Percentiles rank a stretch among this genome's conserved stretches.
phyloP scores from a whole-genome alignment of 2,888 invertebrate species.

The Drosophila maculinotata region DNA sequence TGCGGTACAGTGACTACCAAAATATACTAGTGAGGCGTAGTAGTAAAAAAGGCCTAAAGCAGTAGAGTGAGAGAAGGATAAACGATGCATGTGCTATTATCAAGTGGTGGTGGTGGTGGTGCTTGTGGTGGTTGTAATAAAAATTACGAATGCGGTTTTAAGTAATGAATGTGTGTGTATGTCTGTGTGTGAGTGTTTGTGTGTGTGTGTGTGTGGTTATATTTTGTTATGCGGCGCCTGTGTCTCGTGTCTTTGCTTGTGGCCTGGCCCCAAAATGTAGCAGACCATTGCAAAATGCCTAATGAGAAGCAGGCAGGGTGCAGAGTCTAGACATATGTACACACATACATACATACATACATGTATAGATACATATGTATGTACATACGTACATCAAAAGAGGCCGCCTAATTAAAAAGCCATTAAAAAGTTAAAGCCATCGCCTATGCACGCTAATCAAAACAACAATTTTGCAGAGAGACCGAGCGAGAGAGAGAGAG shows the following conservation, averaged over 20 bases:
- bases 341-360: slow-evolving; percentile 1
- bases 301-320: slow-evolving; percentile 29
- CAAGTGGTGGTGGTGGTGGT: slow-evolving; percentile 17
- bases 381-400: slow-evolving; percentile 54
- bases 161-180: slow-evolving; percentile 50
- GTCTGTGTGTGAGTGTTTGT: slow-evolving; percentile 10
- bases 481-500: not conserved
- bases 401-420: slow-evolving; percentile 75
- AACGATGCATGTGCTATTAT: slow-evolving; percentile 36
- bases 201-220: slow-evolving; percentile 28
- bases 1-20: slow-evolving; percentile 79
- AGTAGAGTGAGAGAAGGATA: slow-evolving; percentile 33
- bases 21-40: slow-evolving; percentile 70
- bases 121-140: slow-evolving; percentile 49
- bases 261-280: slow-evolving; percentile 40
- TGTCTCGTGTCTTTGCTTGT: slow-evolving; percentile 1
- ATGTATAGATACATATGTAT: slow-evolving; percentile 5
- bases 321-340: slow-evolving; percentile 39
- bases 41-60: slow-evolving; percentile 65
- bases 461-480: slow-evolving; percentile 63
- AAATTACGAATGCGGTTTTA: slow-evolving; percentile 73
- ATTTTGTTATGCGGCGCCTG: slow-evolving; percentile 35
- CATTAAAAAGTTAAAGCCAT: slow-evolving; percentile 73
- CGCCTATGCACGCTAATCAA: slow-evolving; percentile 72
- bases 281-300: slow-evolving; percentile 54